phyloP scores from a whole-genome alignment of 2,888 invertebrate species.

The Phyto melanocephala region DNA sequence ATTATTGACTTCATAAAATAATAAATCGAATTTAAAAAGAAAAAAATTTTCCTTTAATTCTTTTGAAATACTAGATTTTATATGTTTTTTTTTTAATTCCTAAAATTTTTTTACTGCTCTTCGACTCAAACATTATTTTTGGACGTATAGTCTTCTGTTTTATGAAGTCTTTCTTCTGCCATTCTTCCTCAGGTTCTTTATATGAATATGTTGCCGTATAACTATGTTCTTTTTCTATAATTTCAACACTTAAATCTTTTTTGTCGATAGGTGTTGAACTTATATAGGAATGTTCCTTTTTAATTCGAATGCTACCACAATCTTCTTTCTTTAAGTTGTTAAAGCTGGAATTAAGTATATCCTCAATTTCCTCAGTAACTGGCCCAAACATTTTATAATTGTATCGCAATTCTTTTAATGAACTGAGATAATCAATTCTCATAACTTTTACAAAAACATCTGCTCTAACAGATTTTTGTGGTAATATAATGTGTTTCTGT shows the following conservation, averaged over 20 bases:
- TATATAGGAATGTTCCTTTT: background rate
- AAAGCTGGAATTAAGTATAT: background rate
- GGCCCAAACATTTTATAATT: background rate
- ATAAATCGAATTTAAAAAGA: background rate
- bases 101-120: background rate
- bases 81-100: background rate
- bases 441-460: background rate
- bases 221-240: slow-evolving; percentile 1
- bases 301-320: background rate
- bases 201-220: background rate
- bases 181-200: slow-evolving; percentile 4
- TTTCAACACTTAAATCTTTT: background rate
- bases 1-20: background rate
- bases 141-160: background rate
- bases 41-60: background rate
- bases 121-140: slow-evolving; percentile 11
- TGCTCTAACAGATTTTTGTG: background rate
- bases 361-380: background rate
- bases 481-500: slow-evolving; percentile 1
- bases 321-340: background rate
- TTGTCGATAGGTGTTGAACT: background rate
- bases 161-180: background rate
- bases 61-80: background rate
- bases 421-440: background rate
- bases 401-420: background rate